Evolutionary conservation across 1,140 invertebrate genomes (phyloP).

Genomic region (Pemphigus obesinymphae): DNA sequence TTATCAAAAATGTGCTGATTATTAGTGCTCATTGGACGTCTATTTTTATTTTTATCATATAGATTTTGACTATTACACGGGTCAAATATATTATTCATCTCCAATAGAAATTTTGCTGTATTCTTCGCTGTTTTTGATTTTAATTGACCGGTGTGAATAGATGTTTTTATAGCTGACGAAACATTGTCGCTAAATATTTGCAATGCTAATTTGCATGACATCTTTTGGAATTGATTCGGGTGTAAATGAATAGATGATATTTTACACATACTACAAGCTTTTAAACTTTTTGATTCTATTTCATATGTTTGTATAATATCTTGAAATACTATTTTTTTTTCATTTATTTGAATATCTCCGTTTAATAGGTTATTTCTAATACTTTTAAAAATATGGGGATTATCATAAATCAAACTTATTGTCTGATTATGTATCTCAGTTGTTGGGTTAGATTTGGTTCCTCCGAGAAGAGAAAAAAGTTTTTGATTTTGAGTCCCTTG

Average conservation of each 20-base stretch:
- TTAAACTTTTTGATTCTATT: too few relatives aligned
- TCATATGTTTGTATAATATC: too few relatives aligned
- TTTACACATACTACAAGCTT: too few relatives aligned
- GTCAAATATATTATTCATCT: background rate
- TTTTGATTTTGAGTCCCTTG: constrained; percentile 6
- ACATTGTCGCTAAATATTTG: too few relatives aligned
- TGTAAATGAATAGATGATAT: too few relatives aligned
- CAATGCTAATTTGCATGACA: too few relatives aligned
- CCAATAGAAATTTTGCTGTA: background rate
- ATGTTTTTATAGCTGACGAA: too few relatives aligned
- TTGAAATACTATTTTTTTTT: background rate
- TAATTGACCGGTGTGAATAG: background rate
- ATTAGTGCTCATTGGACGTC: too few relatives aligned
- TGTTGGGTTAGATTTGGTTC: background rate
- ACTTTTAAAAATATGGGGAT: background rate
- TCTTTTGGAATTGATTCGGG: too few relatives aligned
- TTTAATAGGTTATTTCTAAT: background rate
- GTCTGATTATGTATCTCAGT: background rate
- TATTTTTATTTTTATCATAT: too few relatives aligned
- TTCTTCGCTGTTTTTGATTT: background rate
- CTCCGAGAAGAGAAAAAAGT: background rate
- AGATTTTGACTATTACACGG: too few relatives aligned
- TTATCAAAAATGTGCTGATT: too few relatives aligned
- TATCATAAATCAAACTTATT: background rate
- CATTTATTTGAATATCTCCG: background rate